Evolutionary conservation across 2,113 vertebrate species (phyloP).

Genomic region (Pelmatolapia mariae): DNA sequence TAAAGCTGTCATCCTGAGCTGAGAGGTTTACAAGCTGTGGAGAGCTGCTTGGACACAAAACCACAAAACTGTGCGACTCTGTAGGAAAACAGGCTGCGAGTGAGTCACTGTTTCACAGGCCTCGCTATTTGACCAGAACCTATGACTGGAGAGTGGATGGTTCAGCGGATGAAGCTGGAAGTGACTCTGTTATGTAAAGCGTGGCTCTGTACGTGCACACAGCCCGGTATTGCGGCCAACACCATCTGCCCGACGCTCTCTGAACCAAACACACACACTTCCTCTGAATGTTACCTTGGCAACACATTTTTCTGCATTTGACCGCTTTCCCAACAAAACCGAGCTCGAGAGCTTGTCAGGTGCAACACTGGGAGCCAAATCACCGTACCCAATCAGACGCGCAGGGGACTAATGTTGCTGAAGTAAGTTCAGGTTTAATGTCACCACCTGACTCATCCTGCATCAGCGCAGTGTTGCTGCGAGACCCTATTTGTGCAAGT

Average conservation of each 20-base stretch:
- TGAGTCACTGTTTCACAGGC: conserved; percentile 43
- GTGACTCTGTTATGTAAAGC: background rate
- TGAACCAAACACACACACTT: background rate
- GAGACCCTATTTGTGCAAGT: background rate
- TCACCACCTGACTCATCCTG: conserved; percentile 43
- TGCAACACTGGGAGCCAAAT: conserved; percentile 8
- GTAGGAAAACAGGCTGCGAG: background rate
- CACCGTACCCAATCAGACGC: background rate
- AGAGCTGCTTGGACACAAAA: background rate
- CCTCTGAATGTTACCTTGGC: conserved; percentile 24
- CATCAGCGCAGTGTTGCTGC: background rate
- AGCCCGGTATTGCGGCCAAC: background rate
- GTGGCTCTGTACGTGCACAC: background rate
- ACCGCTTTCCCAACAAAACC: background rate
- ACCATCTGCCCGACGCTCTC: conserved; percentile 22
- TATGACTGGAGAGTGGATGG: background rate
- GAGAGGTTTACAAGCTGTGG: background rate
- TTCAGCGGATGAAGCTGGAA: background rate
- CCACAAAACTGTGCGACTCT: background rate
- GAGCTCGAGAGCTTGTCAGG: background rate
- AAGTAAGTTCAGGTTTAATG: conserved; percentile 4
- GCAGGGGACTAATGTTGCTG: background rate
- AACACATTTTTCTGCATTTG: conserved; percentile 10
- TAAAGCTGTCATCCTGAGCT: background rate
- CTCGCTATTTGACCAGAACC: background rate